These are phyloP conservation scores for Cacajao melanocephalus DNA, from an alignment of 2,797 vertebrate species.

Conservation along the genomic window DNA sequence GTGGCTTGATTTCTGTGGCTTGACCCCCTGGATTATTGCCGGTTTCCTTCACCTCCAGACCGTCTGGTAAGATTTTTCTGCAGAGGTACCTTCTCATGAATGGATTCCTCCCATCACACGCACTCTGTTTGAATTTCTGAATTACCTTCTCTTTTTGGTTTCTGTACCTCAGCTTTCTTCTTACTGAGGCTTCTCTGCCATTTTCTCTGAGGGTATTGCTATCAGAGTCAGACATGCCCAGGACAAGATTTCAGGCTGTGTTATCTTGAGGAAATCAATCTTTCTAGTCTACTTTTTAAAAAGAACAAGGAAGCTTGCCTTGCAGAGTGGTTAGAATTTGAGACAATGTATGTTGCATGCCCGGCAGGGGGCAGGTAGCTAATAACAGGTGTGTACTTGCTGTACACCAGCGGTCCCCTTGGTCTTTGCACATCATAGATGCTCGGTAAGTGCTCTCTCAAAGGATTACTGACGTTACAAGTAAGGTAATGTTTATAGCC, in stretches of 20 bases:
- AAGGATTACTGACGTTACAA: not conserved
- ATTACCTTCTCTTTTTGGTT: not conserved
- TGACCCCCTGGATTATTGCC: not conserved
- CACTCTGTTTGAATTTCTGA: not conserved
- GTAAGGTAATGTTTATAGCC: not conserved
- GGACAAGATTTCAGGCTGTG: not conserved
- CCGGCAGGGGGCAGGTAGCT: not conserved
- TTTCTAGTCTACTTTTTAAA: not conserved
- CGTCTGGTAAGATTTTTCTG: not conserved
- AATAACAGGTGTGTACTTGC: not conserved
- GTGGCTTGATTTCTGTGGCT: not conserved
- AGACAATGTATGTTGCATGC: not conserved
- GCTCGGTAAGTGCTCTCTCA: not conserved
- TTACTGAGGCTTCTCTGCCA: not conserved
- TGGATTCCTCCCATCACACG: not conserved
- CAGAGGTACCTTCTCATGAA: not conserved
- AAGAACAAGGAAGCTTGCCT: not conserved
- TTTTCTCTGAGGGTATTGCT: not conserved
- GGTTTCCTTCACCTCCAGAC: not conserved
- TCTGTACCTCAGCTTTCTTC: not conserved
- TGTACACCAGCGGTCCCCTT: not conserved
- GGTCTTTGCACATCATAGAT: not conserved
- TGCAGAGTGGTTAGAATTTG: not conserved
- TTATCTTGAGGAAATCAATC: not conserved
- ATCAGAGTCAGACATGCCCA: not conserved